These are phyloP conservation scores for Phortica magna DNA, from an alignment of 2,888 invertebrate species.

Conservation along the genomic window DNA sequence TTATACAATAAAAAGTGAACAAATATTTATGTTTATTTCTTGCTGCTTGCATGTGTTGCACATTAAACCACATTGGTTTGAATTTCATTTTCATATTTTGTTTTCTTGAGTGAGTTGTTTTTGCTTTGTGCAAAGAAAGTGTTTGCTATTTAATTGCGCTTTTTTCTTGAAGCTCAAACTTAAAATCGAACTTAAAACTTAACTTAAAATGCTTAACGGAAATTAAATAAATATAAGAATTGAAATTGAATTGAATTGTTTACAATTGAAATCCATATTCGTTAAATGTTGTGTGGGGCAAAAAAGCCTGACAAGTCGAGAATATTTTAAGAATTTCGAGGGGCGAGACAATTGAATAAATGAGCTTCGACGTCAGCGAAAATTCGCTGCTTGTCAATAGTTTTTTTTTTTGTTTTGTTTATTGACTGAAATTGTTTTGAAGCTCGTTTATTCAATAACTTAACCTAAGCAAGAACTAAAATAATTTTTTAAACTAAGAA, in stretches of 20 bases:
- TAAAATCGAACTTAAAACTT: neutral
- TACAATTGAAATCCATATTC: constrained; percentile 48
- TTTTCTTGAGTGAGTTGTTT: constrained; percentile 31
- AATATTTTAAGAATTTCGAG: constrained; percentile 71
- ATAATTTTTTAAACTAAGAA: constrained; percentile 6
- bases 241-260: constrained; percentile 23
- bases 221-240: neutral
- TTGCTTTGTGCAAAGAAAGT: constrained; percentile 27
- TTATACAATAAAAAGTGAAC: too few relatives aligned
- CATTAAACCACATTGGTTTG: neutral
- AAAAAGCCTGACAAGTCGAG: constrained; percentile 79
- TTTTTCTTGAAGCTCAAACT: neutral
- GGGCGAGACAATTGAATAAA: constrained; percentile 75
- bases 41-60: neutral
- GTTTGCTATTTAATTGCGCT: constrained; percentile 12
- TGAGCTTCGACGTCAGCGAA: constrained; percentile 55
- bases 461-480: constrained; percentile 66
- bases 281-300: constrained; percentile 61
- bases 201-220: constrained; percentile 2
- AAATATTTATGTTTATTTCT: too few relatives aligned
- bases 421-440: constrained; percentile 30
- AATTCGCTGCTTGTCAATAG: constrained; percentile 1
- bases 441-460: constrained; percentile 74
- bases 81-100: neutral
- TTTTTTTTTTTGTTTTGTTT: constrained; percentile 41